These are phyloP conservation scores for Ophion costatus DNA, from an alignment of 2,888 invertebrate genomes.

Conservation along the genomic window DNA sequence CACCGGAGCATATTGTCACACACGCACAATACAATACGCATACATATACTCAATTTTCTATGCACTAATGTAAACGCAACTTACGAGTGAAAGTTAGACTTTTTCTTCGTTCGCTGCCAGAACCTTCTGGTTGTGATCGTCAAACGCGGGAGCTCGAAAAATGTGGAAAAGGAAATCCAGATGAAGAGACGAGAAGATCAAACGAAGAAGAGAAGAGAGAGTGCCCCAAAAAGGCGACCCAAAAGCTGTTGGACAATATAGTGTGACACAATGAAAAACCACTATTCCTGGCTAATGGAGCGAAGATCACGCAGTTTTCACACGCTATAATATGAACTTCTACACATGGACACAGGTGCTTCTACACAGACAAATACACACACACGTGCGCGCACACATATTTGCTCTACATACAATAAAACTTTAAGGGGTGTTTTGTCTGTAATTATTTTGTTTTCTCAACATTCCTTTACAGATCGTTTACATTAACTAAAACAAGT, in stretches of 20 bases:
- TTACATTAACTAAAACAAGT: too few relatives aligned
- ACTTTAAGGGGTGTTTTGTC: too few relatives aligned
- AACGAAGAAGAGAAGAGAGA: conserved; percentile 40
- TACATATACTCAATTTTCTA: conserved; percentile 54
- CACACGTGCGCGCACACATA: conserved; percentile 56
- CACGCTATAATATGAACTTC: conserved; percentile 67
- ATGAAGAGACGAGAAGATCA: conserved; percentile 51
- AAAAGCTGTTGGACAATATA: conserved; percentile 70
- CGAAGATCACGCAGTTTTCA: conserved; percentile 77
- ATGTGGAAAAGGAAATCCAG: conserved; percentile 48
- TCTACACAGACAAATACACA: conserved; percentile 33
- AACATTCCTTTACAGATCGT: too few relatives aligned
- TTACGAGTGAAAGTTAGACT: conserved; percentile 57
- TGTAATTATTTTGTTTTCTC: too few relatives aligned
- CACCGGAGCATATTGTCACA: background rate
- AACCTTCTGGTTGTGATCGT: conserved; percentile 32
- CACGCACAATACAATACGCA: background rate
- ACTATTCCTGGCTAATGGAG: conserved; percentile 77
- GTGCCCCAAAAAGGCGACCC: conserved; percentile 37
- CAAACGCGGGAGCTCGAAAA: conserved; percentile 14
- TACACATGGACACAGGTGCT: conserved; percentile 18
- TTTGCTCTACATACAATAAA: too few relatives aligned
- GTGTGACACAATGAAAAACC: conserved; percentile 69
- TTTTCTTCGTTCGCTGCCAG: conserved; percentile 26
- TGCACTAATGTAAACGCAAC: conserved; percentile 47